Evolutionary conservation across 2,797 vertebrate genomes (phyloP), one percentile per base, ranked within the genome.

Genomic region (Sebastes cheni): DNA sequence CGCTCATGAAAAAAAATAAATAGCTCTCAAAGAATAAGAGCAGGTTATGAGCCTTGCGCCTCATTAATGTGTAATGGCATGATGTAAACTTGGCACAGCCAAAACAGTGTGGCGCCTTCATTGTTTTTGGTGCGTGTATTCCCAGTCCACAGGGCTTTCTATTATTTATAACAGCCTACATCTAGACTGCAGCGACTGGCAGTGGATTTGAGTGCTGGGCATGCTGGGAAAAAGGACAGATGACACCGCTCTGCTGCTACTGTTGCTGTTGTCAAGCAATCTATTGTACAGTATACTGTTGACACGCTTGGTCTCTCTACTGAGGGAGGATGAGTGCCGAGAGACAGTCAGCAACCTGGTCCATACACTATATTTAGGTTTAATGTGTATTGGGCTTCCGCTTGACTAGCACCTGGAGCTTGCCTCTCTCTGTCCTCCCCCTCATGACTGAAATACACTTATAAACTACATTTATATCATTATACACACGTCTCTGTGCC

Each of bases 111-210:
- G 67, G 29, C 65, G 62, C 76, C 83, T 60, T 29, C 81, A 80
- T 89, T 93, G 87, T 93, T 93, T 93, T 90, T 83, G 78, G 83
- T 85, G 82, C 91, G 90, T 70, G 78, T 90, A 84, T 89, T 92
- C 90, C 85, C 90, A 91, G 83, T 76, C 72, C 83, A 66, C 72
- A 68, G 64, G 67, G 60, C 69, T 71, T 77, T 92, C 86, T 87
- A 93, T 94, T 94, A 95, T 96, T 95, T 89, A 95, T 90, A 87
- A 73, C 73, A 70, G 87, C 82, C 86, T 80, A 88, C 84, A 93
- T 88, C 78, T 82, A 88, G 82, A 67, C 83, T 85, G 82, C 77
- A 88, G 80, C 67, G 85, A 77, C 84, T 86, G 88, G 79, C 80
- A 79, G 82, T 66, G 77, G 81, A 87, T 88, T 69, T 86, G 78